phyloP scores from a whole-genome alignment of 92 coral and sea anemone species.

The Nematostella vectensis region DNA sequence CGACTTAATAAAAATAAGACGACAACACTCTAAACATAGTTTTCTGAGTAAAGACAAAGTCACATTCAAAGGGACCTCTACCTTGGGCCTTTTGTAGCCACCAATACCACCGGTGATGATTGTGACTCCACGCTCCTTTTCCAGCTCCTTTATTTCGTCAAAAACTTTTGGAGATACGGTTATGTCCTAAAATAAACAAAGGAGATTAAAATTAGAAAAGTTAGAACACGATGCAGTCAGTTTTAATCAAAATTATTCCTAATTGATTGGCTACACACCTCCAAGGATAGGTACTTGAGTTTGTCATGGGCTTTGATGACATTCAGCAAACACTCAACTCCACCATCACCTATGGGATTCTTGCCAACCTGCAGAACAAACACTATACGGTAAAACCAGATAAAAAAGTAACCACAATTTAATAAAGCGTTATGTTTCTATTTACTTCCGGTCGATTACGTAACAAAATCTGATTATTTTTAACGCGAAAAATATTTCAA shows the following conservation, averaged over 20 bases:
- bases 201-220: neutral
- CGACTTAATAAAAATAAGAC: too few relatives aligned
- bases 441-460: too few relatives aligned
- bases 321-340: constrained; percentile 78
- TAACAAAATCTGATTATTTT: too few relatives aligned
- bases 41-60: too few relatives aligned
- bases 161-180: constrained; percentile 76
- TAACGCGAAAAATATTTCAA: too few relatives aligned
- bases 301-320: constrained; percentile 62
- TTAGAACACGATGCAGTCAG: neutral
- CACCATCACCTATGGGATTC: constrained; percentile 95
- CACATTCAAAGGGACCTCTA: constrained; percentile 13
- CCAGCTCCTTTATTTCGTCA: constrained; percentile 71
- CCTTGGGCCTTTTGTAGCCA: constrained; percentile 93
- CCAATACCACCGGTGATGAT: constrained; percentile 95
- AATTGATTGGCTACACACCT: constrained; percentile 36
- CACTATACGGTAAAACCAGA: too few relatives aligned
- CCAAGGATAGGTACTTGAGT: constrained; percentile 70
- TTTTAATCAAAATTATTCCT: neutral
- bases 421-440: too few relatives aligned
- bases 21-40: too few relatives aligned
- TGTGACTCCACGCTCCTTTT: constrained; percentile 56
- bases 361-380: constrained; percentile 67
- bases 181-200: constrained; percentile 49
- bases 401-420: too few relatives aligned